Evolutionary conservation across 2,113 vertebrate genomes (phyloP).

Genomic region (Zosterops lateralis): DNA sequence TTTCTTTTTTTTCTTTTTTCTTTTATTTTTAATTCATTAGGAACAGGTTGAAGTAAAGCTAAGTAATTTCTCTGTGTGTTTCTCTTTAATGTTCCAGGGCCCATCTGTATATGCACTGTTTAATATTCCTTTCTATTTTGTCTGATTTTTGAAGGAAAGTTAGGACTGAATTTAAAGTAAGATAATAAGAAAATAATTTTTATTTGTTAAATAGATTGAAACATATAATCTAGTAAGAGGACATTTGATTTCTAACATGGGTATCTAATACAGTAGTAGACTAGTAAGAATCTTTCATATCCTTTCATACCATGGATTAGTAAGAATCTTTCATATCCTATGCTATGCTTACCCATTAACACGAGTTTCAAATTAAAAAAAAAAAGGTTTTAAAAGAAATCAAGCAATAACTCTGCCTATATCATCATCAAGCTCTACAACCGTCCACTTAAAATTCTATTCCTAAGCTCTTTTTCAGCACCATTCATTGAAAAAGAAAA

Average conservation of each 20-base stretch:
- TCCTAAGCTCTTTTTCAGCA: neutral
- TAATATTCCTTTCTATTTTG: neutral
- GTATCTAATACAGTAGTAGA: neutral
- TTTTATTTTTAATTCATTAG: neutral
- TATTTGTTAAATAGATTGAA: neutral
- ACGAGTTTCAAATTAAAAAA: neutral
- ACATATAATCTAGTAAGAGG: neutral
- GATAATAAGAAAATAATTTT: neutral
- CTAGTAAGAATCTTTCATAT: neutral
- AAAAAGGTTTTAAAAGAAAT: neutral
- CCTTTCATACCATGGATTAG: fast-evolving
- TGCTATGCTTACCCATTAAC: neutral
- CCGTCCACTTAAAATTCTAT: neutral
- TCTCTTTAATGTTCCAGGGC: neutral
- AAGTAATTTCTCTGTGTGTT: neutral
- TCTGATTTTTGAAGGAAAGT: neutral
- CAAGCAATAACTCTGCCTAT: neutral
- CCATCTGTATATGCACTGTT: neutral
- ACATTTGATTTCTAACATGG: neutral
- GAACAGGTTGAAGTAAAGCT: neutral
- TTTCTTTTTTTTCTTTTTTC: no score
- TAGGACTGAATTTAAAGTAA: neutral
- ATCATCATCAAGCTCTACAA: neutral
- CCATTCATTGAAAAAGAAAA: neutral
- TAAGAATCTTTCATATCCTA: neutral